A percentile compares a stretch with the other conserved stretches of the same genome.
These are phyloP conservation scores for Enteromius thamalakanensis DNA, from an alignment of 2,797 vertebrate species.

Conservation along the genomic window DNA sequence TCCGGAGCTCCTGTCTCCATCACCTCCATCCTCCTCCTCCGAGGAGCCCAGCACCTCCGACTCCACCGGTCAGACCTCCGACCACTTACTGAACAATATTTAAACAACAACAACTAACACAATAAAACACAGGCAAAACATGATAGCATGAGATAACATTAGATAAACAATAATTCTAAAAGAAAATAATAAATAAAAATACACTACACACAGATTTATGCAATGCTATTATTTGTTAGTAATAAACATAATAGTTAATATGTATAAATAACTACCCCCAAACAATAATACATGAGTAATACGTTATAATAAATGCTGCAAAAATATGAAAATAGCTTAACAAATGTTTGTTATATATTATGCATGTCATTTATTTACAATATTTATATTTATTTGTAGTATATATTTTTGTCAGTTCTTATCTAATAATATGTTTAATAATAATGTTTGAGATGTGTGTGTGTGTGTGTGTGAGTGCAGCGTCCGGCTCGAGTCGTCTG, in stretches of 20 bases:
- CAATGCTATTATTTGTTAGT: background rate
- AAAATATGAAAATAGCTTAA: no score
- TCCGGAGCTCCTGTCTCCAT: constrained; percentile 68
- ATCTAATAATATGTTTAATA: background rate
- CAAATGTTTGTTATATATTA: no score
- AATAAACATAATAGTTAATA: background rate
- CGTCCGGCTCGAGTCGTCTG: constrained; percentile 73
- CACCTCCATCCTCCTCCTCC: constrained; percentile 62
- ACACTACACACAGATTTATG: no score
- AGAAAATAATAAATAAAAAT: no score
- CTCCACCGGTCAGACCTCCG: constrained; percentile 33
- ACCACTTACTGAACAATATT: background rate
- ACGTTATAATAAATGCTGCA: no score
- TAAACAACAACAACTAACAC: no score
- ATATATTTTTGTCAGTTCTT: background rate
- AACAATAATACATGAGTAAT: background rate
- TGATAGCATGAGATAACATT: no score
- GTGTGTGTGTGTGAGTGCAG: constrained; percentile 42
- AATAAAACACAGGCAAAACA: no score
- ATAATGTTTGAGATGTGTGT: background rate
- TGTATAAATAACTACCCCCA: no score
- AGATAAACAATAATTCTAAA: no score
- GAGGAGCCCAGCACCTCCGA: constrained; percentile 74
- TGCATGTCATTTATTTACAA: no score
- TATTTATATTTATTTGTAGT: background rate